phyloP scores from a whole-genome alignment of 2,797 vertebrate genomes.

The Notoglanidium macrostoma region DNA sequence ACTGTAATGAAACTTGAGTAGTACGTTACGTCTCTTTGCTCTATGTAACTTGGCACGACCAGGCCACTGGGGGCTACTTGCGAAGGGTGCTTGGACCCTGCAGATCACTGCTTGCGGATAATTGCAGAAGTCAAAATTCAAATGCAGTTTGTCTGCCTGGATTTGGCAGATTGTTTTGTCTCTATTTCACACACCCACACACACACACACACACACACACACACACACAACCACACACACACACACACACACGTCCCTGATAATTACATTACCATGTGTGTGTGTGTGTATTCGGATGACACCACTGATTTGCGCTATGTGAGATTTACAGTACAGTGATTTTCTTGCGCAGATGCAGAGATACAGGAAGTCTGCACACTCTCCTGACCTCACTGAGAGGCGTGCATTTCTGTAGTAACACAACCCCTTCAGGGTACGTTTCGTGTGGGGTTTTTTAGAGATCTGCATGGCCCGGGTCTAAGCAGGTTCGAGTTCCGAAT shows the following conservation, averaged over 20 bases:
- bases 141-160: background rate
- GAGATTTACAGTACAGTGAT: conserved; percentile 25
- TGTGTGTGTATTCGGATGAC: background rate
- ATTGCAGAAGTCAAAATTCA: background rate
- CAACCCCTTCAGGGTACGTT: background rate
- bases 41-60: background rate
- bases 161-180: background rate
- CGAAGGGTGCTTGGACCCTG: background rate
- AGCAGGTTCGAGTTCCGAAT: background rate
- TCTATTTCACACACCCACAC: background rate
- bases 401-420: background rate
- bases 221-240: background rate
- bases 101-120: background rate
- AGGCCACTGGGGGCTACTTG: background rate
- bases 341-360: background rate
- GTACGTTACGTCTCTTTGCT: background rate
- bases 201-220: too few relatives aligned
- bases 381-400: background rate
- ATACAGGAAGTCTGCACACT: background rate
- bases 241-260: too few relatives aligned
- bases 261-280: background rate
- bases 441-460: background rate
- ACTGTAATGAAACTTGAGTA: background rate
- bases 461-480: background rate
- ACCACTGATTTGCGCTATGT: background rate